phyloP scores from a whole-genome alignment of 2,888 invertebrate species.

The Ophonus ardosiacus region DNA sequence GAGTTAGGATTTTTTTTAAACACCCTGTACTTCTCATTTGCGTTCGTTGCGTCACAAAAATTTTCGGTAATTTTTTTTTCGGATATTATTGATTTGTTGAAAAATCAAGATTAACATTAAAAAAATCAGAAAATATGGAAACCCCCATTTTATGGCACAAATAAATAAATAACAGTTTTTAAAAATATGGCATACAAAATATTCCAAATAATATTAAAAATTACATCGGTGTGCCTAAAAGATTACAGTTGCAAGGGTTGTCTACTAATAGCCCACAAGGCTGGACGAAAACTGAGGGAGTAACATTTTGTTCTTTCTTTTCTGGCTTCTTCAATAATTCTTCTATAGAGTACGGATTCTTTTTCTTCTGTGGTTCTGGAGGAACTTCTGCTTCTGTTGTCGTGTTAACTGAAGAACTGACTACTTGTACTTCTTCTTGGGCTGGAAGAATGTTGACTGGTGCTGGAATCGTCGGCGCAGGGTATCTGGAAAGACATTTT shows the following conservation, averaged over 20 bases:
- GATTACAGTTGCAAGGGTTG: conserved; percentile 63
- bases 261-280: conserved; percentile 68
- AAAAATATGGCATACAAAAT: neutral
- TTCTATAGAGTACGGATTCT: conserved; percentile 92
- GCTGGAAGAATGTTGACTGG: neutral
- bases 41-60: too few relatives aligned
- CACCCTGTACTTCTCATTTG: too few relatives aligned
- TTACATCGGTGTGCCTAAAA: conserved; percentile 67
- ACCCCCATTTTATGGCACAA: neutral
- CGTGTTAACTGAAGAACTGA: conserved; percentile 69
- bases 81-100: too few relatives aligned
- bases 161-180: neutral
- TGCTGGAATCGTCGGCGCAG: neutral
- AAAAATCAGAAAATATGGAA: neutral
- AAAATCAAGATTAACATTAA: neutral
- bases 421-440: conserved; percentile 68
- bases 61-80: too few relatives aligned
- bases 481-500: conserved; percentile 6
- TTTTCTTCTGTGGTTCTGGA: conserved; percentile 76
- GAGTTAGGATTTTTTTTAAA: too few relatives aligned
- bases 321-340: conserved; percentile 90
- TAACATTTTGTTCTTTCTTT: conserved; percentile 75
- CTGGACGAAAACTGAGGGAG: conserved; percentile 65
- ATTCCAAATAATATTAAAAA: conserved; percentile 30
- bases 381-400: conserved; percentile 69